Evolutionary conservation across 2,888 invertebrate genomes (phyloP).

Genomic region (Coremacera marginata): DNA sequence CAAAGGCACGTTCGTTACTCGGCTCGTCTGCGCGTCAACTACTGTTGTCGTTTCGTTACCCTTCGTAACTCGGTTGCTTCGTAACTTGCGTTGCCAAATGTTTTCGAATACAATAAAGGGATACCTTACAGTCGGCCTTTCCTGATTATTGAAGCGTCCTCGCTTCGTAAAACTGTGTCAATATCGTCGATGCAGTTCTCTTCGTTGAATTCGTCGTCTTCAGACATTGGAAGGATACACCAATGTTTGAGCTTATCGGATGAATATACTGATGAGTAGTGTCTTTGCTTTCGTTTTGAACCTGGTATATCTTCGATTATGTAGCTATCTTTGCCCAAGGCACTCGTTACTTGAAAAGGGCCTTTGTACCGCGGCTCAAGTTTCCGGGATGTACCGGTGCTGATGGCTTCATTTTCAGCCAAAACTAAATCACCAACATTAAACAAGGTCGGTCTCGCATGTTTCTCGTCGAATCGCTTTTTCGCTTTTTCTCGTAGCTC

Average conservation of each 20-base stretch:
- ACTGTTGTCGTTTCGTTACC: no score
- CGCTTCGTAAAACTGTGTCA: background rate
- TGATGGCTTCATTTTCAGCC: no score
- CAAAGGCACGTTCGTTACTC: no score
- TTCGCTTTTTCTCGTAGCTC: no score
- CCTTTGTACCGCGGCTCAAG: background rate
- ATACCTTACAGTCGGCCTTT: no score
- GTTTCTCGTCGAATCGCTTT: no score
- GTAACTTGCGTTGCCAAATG: no score
- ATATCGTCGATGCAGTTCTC: background rate
- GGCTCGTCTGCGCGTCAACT: no score
- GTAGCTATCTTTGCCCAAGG: constrained; percentile 32
- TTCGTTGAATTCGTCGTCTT: background rate
- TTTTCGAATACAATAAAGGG: no score
- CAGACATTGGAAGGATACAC: background rate
- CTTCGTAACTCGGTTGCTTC: no score
- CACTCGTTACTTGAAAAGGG: background rate
- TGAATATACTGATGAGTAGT: constrained; percentile 48
- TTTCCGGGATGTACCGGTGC: background rate
- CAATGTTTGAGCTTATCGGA: constrained; percentile 19
- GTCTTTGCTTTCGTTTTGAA: constrained; percentile 44
- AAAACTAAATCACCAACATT: no score
- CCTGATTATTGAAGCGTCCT: background rate
- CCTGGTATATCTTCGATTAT: constrained; percentile 48
- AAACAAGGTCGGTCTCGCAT: no score